Conservation (phyloP, 2,888 invertebrate genomes). For the Luperina nickerlii region DNA sequence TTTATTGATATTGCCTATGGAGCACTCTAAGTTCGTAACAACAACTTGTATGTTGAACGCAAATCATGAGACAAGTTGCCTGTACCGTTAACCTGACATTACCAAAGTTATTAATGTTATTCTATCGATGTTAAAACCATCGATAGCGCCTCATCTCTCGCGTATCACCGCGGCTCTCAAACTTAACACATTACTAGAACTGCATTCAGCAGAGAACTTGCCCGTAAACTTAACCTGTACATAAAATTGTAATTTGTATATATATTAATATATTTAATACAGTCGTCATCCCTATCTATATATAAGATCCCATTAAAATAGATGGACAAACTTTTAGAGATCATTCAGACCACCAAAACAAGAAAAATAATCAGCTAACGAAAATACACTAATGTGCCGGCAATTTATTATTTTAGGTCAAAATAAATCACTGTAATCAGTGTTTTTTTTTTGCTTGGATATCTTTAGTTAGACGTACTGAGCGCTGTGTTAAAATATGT, state of each 20-base stretch:
- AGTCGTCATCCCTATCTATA: background rate
- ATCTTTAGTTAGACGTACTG: no score
- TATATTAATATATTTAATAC: conserved; percentile 19
- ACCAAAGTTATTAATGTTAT: background rate
- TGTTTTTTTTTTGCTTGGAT: no score
- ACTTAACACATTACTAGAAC: conserved; percentile 86
- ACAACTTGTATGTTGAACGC: background rate
- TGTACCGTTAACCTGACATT: background rate
- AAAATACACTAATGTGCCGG: no score
- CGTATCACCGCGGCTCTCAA: conserved; percentile 81
- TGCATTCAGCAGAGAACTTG: conserved; percentile 82
- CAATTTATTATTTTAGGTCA: no score
- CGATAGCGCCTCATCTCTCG: conserved; percentile 66
- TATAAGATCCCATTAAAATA: no score
- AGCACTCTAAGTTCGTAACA: background rate
- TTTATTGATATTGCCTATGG: no score
- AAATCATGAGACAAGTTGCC: background rate
- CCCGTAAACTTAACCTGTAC: conserved; percentile 73
- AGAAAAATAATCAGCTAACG: no score
- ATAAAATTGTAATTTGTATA: conserved; percentile 42
- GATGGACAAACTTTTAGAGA: no score
- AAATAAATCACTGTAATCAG: no score
- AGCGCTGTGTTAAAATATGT: no score
- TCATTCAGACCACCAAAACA: no score
- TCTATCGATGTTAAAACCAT: conserved; percentile 43